Evolutionary conservation across 2,113 vertebrate species (phyloP), one percentile per base, ranked within the genome.

Genomic region (Lethenteron reissneri): DNA sequence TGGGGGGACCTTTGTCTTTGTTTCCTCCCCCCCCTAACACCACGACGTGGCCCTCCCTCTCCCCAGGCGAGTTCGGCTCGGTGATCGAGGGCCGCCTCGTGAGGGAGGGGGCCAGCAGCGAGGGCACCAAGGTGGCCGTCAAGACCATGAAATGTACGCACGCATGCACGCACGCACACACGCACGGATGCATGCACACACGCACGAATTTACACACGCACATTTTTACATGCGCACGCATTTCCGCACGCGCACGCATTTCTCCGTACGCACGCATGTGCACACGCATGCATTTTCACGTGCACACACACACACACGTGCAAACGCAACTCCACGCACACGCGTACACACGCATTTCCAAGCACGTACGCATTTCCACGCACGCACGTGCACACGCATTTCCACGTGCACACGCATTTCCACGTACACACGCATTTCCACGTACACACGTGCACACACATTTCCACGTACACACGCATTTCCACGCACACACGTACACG

Each of bases 91-190:
- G 95, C 17, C 79, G 72, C 62, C 83, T 97, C 71, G 82, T 71
- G 74, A 80, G 82, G 77, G 78, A 80, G 1, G 81, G 90, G 10
- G 87, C 85, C 57, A 76, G 76, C 2, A 79, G 77, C 0, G 84
- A 85, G 77, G 64, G 25, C 8, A 11, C 25, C 64, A 97, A 94
- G 78, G 95, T 99, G 72, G 95, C 95, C 1, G 95, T 99, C 77
- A 99, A 99, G 82, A 99, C 92, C n/a, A 99, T 99, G 95, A 99
- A 99, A 79, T 11, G 95, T 95, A 76, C 90, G 88, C 17, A 64
- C 17, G 17, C 17, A 64, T 3, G 2, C 17, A 64, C 1, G 17
- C 17, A 64, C 3, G 17, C 17, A 64, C 17, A 7, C 17, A 64
- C 3, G 6, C 17, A 64, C 17, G 17, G 3, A 64, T 2, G 2